Evolutionary conservation across 2,113 vertebrate genomes (phyloP), one percentile per base, ranked within the genome.

Genomic region (Terrapene triunguis): DNA sequence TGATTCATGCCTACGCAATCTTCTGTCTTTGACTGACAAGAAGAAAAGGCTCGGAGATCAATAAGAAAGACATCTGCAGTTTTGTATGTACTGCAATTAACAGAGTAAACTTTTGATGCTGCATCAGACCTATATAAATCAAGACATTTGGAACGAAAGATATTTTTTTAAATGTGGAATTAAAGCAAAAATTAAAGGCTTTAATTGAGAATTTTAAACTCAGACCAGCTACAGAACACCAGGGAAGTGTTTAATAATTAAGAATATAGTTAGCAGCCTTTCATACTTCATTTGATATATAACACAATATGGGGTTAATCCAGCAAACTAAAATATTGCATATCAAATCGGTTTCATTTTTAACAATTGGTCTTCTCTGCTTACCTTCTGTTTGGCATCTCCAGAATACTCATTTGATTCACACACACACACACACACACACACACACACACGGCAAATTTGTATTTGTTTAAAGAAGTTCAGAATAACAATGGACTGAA

Each of bases 1-100:
- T 29, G 14, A 76, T n/a, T 48, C 12, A 14, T 81, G 89, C 95
- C 92, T 80, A 90, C 65, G 2, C 91, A 57, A 90, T 89, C 79
- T 91, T 91, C 55, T 90, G 91, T 92, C 92, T 62, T 93, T 85
- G 90, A 95, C 80, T 93, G 93, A 92, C 96, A 96, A 88, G 79
- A 84, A 72, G 35, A 47, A 80, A 48, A 80, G 32, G 42, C 25
- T 48, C 13, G 2, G 27, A 51, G 32, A 62, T 80, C 55, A 44
- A n/a, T 50, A 8, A 54, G 72, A 44, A 72, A 59, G 69, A 42
- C 25, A 27, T 13, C 50, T 32, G 35, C 32, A 32, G 50, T 89
- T 86, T 42, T 47, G 50, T 2, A 44, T 85, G 85, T 94, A 38
- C 81, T 91, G 79, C 87, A 97, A 87, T 94, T 92, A 97, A 86